Base-by-base conservation (phyloP, 2,888 invertebrate species). In the Caenorhabditis imperialis region DNA sequence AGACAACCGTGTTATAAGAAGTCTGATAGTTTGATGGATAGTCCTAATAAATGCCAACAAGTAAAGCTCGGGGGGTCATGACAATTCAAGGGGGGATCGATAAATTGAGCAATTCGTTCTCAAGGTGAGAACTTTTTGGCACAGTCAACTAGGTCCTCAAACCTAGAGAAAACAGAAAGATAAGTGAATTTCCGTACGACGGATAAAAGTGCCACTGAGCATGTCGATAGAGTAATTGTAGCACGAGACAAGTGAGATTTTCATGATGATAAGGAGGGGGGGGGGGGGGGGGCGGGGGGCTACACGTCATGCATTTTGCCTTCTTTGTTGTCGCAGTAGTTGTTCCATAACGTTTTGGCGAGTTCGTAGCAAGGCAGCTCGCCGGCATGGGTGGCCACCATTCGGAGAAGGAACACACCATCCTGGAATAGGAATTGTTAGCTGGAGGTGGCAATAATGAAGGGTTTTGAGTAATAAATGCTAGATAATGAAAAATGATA, bases 381-480 rank as follows among this genome's bases (percentile, higher is more conserved):
- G 16, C 88, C 88, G 8, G 88, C 88, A 65, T 88, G 88, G 3
- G 88, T 86, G 33, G 88, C 88, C 18, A 87, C 86, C 88, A 88
- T 88, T 35, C 88, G 83, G 45, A 88, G 79, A 30, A 88, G 80
- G 75, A 88, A 88, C 16, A 88, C 88, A 23, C 88, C 88, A 70
- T 88, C 88, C 77, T 88, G 48, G 35, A 79, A 69, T 38, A 33
- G 12, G 27, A 5, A 27, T 48, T 55, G 35, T 30, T 33, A n/a
- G n/a, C n/a, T n/a, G n/a, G n/a, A n/a, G n/a, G n/a, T n/a, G n/a
- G n/a, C n/a, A n/a, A n/a, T n/a, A n/a, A n/a, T n/a, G n/a, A n/a
- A n/a, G n/a, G n/a, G n/a, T n/a, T n/a, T n/a, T n/a, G n/a, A n/a
- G n/a, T n/a, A n/a, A n/a, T n/a, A n/a, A n/a, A n/a, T n/a, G n/a